A percentile compares a stretch with the other conserved stretches of the same genome.
phyloP scores from a whole-genome alignment of 2,797 vertebrate genomes.

The Bradypus variegatus region DNA sequence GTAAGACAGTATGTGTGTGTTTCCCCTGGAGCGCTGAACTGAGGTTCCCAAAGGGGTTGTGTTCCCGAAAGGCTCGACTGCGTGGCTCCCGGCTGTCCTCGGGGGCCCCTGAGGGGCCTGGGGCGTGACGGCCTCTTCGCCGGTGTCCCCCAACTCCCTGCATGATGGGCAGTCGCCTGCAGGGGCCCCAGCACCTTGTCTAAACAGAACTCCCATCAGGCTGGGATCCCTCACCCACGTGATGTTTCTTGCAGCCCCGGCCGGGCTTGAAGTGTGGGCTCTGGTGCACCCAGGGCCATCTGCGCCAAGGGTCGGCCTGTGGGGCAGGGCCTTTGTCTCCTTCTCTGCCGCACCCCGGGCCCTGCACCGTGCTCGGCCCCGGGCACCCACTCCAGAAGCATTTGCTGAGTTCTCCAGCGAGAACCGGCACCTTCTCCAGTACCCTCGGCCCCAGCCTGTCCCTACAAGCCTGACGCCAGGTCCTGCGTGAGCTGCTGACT shows the following conservation, averaged over 20 bases:
- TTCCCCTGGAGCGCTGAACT: not conserved
- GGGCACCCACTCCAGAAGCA: not conserved
- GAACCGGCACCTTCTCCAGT: not conserved
- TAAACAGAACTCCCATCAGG: not conserved
- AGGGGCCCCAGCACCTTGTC: not conserved
- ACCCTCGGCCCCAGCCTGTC: not conserved
- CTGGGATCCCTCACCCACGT: not conserved
- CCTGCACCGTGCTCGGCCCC: not conserved
- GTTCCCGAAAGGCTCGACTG: not conserved
- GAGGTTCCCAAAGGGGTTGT: not conserved
- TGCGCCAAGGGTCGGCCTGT: not conserved
- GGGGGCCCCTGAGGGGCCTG: not conserved
- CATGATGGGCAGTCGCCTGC: not conserved
- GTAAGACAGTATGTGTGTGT: too few species aligned
- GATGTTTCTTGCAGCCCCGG: not conserved
- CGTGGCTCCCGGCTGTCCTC: not conserved
- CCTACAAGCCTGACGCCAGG: not conserved
- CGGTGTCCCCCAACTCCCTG: not conserved
- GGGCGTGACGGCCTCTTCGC: not conserved
- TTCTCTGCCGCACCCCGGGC: not conserved
- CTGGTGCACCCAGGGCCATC: not conserved
- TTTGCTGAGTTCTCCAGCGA: not conserved
- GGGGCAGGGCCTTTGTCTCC: not conserved
- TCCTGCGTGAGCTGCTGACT: not conserved
- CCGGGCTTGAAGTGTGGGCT: not conserved